Evolutionary conservation across 2,888 invertebrate species (phyloP).

Genomic region (Lasioglossum vierecki): DNA sequence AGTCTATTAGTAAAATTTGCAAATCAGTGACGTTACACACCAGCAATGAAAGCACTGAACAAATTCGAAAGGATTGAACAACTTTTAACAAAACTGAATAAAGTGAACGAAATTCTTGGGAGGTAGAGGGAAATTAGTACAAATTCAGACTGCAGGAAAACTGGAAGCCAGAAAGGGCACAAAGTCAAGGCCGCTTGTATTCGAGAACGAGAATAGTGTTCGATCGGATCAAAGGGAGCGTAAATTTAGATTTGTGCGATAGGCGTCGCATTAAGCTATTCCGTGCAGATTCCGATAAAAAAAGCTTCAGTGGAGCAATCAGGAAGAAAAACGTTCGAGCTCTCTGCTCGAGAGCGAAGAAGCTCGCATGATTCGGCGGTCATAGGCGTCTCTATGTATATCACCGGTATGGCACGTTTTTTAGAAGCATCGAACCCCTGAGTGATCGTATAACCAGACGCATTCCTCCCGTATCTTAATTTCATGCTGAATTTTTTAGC

Average conservation of each 20-base stretch:
- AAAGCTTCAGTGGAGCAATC: slow-evolving; percentile 5
- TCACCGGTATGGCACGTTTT: slow-evolving; percentile 29
- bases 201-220: slow-evolving; percentile 41
- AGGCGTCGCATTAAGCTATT: slow-evolving; percentile 32
- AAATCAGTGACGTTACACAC: background rate
- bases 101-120: background rate
- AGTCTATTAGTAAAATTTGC: background rate
- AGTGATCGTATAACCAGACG: background rate
- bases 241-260: slow-evolving; percentile 57
- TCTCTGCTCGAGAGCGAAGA: slow-evolving; percentile 38
- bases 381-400: slow-evolving; percentile 26
- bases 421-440: slow-evolving; percentile 21
- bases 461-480: slow-evolving; percentile 31
- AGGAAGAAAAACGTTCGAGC: slow-evolving; percentile 29
- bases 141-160: background rate
- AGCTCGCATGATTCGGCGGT: slow-evolving; percentile 28
- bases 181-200: slow-evolving; percentile 60
- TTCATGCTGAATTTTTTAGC: slow-evolving; percentile 43
- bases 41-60: background rate
- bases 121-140: background rate
- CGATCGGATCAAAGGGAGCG: slow-evolving; percentile 37
- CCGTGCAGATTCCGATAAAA: slow-evolving; percentile 36
- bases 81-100: background rate
- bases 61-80: background rate
- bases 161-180: slow-evolving; percentile 30